These are phyloP conservation scores for Drosophila atripex DNA, from an alignment of 2,888 invertebrate species.

Conservation along the genomic window DNA sequence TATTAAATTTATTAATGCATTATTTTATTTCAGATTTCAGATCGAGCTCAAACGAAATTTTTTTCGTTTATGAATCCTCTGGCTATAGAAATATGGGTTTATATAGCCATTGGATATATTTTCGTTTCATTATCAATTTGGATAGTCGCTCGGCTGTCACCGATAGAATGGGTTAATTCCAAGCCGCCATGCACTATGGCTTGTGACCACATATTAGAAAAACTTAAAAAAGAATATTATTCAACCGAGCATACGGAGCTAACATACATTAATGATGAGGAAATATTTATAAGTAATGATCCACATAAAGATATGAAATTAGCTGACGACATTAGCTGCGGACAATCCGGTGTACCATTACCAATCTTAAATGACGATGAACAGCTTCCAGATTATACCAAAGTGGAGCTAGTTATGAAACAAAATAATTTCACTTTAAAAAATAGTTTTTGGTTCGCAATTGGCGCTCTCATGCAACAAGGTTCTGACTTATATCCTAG, in stretches of 20 bases:
- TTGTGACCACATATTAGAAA: constrained; percentile 70
- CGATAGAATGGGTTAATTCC: constrained; percentile 91
- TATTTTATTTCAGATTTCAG: constrained; percentile 83
- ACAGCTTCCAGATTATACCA: constrained; percentile 53
- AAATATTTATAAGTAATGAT: constrained; percentile 5
- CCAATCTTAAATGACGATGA: constrained; percentile 23
- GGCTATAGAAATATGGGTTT: constrained; percentile 93
- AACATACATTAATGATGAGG: constrained; percentile 13
- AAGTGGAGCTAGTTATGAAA: constrained; percentile 81
- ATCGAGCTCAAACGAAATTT: constrained; percentile 88
- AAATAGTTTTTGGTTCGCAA: constrained; percentile 98
- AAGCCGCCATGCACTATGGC: constrained; percentile 86
- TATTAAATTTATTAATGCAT: neutral
- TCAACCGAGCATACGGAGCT: constrained; percentile 50
- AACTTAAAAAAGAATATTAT: constrained; percentile 54
- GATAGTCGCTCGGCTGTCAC: constrained; percentile 93
- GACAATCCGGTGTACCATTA: constrained; percentile 1
- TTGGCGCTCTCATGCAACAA: constrained; percentile 97
- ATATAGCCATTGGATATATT: constrained; percentile 91
- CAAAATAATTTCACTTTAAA: constrained; percentile 93
- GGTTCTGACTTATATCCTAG: constrained; percentile 96
- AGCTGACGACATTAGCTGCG: constrained; percentile 10
- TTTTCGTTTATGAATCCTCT: constrained; percentile 95
- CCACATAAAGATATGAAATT: too few species aligned
- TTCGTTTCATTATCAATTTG: constrained; percentile 92